Conservation (phyloP, 1,140 invertebrate species). For the Ectropis grisescens region DNA sequence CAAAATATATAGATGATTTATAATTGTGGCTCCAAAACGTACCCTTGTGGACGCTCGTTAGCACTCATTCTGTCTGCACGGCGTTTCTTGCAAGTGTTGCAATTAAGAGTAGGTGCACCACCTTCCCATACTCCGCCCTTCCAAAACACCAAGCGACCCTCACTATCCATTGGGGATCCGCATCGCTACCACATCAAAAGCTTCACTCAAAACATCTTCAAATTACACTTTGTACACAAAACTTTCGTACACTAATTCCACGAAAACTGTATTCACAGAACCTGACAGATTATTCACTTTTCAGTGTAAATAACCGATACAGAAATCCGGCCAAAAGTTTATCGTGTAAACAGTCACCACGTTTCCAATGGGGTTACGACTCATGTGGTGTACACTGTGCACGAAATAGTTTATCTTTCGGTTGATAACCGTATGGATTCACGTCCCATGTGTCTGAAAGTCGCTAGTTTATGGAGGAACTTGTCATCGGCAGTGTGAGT, state of each 20-base stretch:
- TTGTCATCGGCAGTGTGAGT: too few relatives aligned
- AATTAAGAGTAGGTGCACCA: conserved; percentile 44
- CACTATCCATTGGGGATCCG: conserved; percentile 41
- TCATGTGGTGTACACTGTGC: conserved; percentile 15
- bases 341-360: conserved; percentile 25
- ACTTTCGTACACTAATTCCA: too few relatives aligned
- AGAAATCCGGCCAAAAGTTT: conserved; percentile 20
- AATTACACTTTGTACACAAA: too few relatives aligned
- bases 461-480: too few relatives aligned
- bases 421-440: neutral
- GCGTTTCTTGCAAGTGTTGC: conserved; percentile 53
- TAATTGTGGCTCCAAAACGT: conserved; percentile 19
- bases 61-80: conserved; percentile 47
- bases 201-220: too few relatives aligned
- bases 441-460: too few relatives aligned
- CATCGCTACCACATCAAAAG: too few relatives aligned
- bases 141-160: conserved; percentile 53
- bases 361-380: conserved; percentile 19
- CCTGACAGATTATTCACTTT: neutral
- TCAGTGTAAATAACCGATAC: conserved; percentile 12
- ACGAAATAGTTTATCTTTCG: conserved; percentile 15
- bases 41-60: conserved; percentile 46
- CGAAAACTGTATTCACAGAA: too few relatives aligned
- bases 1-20: too few relatives aligned
- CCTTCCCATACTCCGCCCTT: conserved; percentile 52